These are phyloP conservation scores for Molossus alvarezi DNA, from an alignment of 2,797 vertebrate species.

Conservation along the genomic window DNA sequence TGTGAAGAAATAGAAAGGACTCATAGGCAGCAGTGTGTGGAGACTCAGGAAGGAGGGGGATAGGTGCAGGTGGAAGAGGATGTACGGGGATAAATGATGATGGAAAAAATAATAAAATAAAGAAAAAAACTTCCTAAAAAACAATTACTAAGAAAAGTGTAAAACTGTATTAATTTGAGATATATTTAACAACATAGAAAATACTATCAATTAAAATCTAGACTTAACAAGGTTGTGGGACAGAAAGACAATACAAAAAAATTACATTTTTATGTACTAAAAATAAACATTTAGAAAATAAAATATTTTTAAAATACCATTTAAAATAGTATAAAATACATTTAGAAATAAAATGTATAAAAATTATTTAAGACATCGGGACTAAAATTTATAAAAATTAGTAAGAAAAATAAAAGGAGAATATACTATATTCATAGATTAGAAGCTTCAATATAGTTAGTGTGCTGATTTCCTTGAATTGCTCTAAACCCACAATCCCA, in stretches of 20 bases:
- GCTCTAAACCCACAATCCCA: neutral
- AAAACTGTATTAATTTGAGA: slow-evolving; percentile 65
- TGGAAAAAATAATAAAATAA: too few species aligned
- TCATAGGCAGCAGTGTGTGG: too few species aligned
- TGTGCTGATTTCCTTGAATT: neutral
- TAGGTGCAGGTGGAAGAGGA: too few species aligned
- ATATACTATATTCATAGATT: slow-evolving; percentile 35
- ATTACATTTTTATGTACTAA: neutral
- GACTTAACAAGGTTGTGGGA: neutral
- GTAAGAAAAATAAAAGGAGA: slow-evolving; percentile 27
- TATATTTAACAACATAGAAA: neutral
- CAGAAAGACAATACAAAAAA: slow-evolving; percentile 21
- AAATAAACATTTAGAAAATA: neutral
- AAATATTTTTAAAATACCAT: neutral
- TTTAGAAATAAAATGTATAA: neutral
- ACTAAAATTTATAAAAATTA: neutral
- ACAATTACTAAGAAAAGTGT: neutral
- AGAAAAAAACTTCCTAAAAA: too few species aligned
- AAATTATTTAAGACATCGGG: neutral
- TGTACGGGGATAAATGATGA: too few species aligned
- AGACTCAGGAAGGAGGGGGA: too few species aligned
- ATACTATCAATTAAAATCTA: neutral
- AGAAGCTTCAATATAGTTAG: neutral
- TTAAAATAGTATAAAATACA: neutral
- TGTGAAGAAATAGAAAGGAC: neutral